These are phyloP conservation scores for Zelleria hepariella DNA, from an alignment of 2,888 invertebrate species.

Conservation along the genomic window DNA sequence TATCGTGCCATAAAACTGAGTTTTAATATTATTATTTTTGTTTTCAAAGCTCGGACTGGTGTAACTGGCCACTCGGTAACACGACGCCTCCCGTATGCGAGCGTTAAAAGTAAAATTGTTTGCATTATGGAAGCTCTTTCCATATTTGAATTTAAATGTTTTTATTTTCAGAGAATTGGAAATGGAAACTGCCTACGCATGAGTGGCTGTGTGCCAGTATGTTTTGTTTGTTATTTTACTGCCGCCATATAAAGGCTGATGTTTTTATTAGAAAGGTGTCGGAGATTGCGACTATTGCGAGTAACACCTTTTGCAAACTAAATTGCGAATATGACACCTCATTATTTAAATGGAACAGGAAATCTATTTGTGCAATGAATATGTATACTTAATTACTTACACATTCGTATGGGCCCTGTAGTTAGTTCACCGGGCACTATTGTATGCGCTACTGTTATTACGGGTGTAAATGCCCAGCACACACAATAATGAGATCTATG, in stretches of 20 bases:
- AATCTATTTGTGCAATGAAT: background rate
- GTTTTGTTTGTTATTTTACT: conserved; percentile 15
- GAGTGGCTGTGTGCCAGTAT: conserved; percentile 16
- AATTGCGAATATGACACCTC: background rate
- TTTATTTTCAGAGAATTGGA: conserved; percentile 28
- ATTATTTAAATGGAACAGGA: background rate
- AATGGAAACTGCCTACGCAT: conserved; percentile 33
- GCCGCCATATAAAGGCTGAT: background rate
- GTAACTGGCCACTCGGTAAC: conserved; percentile 18
- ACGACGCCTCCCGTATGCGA: conserved; percentile 27
- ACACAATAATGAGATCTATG: conserved; percentile 2
- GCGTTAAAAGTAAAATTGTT: conserved; percentile 34
- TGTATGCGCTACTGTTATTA: background rate
- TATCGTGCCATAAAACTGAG: conserved; percentile 19
- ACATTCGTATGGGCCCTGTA: background rate
- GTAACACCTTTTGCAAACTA: background rate
- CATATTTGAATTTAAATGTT: conserved; percentile 43
- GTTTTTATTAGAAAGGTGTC: background rate
- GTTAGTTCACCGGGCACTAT: background rate
- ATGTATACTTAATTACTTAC: background rate
- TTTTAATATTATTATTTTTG: conserved; percentile 16
- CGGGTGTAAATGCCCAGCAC: conserved; percentile 3
- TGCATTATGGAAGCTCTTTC: conserved; percentile 37
- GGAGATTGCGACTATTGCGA: background rate
- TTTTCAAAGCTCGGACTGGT: conserved; percentile 15